These are phyloP conservation scores for Anolis carolinensis DNA, from an alignment of 2,113 vertebrate genomes.

Conservation along the genomic window DNA sequence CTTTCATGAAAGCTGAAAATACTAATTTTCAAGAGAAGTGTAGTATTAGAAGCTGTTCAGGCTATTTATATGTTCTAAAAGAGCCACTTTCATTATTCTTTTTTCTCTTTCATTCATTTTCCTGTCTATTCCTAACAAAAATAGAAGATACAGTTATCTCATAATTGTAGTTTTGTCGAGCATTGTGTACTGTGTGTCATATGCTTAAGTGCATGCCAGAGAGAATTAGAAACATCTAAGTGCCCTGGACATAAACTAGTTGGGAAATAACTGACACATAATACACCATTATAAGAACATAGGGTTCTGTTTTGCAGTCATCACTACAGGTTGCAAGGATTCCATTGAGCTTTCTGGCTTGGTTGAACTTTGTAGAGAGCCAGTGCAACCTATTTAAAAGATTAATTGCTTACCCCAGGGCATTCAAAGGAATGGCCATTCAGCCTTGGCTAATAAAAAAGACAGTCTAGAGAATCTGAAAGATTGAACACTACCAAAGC, in stretches of 20 bases:
- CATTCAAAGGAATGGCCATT: no score
- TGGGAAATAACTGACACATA: background rate
- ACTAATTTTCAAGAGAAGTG: background rate
- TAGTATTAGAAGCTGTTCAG: fast-evolving
- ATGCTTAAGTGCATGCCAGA: background rate
- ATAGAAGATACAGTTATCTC: background rate
- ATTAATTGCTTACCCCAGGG: no score
- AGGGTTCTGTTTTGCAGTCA: no score
- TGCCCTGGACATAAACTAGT: background rate
- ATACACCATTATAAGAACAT: no score
- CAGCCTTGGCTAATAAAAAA: no score
- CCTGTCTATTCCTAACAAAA: background rate
- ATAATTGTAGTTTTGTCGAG: constrained; percentile 20
- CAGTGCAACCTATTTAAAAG: no score
- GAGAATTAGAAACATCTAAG: background rate
- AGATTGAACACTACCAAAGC: no score
- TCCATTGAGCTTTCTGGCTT: background rate
- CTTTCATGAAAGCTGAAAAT: background rate
- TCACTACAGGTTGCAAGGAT: background rate
- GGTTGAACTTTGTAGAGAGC: no score
- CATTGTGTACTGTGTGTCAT: background rate
- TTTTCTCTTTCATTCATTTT: background rate
- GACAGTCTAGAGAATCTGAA: no score
- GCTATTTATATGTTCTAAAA: background rate
- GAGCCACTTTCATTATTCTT: background rate